Base-by-base conservation (phyloP, 2,888 invertebrate genomes). In the Chloroclysta siterata region DNA sequence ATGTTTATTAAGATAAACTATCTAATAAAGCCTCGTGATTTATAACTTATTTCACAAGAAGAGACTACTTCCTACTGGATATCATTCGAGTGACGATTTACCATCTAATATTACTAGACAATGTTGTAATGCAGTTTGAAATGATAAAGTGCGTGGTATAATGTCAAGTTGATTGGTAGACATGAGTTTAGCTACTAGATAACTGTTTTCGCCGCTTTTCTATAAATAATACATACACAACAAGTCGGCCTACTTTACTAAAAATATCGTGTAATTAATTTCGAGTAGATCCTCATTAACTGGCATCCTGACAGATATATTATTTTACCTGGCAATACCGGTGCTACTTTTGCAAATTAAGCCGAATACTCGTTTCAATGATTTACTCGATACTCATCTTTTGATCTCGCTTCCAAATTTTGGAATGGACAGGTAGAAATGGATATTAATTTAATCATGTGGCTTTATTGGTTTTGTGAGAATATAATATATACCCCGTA, bases 241-340 rank as follows among this genome's bases (percentile, higher is more conserved):
- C 60, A 56, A 53, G 58, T 53, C 60, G 75, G 53, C 74, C 78
- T 66, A 70, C 53, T 75, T 77, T 79, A 72, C 72, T 71, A 69
- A 71, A 79, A 76, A 81, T 75, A 71, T 72, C 55, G 54, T 48
- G 72, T 73, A 81, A 84, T 85, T 82, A 81, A 82, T 85, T 76
- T 73, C 64, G 71, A 70, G 73, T 73, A 72, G 73, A 75, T 77
- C 72, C 82, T 83, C 81, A 82, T 87, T 87, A 87, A 72, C 72
- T 70, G 65, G 66, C 65, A 68, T 75, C 77, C 75, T 81, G 87
- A 85, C 82, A 81, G 84, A 84, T 84, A 83, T 84, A 84, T 81
- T 78, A 80, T 81, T 74, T 82, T 74, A 79, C 75, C 75, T 72
- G 71, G 75, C 73, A 72, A 68, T 72, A 51, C 44, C 39, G 51